These are phyloP conservation scores for Dasyurus viverrinus DNA, from an alignment of 2,113 vertebrate species.

Conservation along the genomic window DNA sequence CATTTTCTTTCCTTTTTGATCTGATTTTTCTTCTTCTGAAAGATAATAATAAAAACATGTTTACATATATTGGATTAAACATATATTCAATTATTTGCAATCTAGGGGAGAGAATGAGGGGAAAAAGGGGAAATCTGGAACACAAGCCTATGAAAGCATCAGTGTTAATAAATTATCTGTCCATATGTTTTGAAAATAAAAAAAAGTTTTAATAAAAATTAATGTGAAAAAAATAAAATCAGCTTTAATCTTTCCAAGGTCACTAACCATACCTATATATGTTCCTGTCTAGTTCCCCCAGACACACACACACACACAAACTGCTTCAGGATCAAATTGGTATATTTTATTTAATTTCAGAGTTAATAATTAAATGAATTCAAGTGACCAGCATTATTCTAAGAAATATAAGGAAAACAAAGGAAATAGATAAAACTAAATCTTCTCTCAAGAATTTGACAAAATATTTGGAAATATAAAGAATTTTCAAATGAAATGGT, in stretches of 20 bases:
- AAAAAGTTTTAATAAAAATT: no score
- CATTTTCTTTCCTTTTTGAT: no score
- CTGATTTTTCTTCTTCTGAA: no score
- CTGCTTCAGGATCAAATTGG: background rate
- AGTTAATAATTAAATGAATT: no score
- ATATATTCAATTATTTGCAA: no score
- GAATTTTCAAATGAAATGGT: background rate
- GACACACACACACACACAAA: fast-evolving
- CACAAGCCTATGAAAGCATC: no score
- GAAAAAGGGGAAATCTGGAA: no score
- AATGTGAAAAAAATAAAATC: background rate
- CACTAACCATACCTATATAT: background rate
- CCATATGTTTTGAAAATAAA: no score
- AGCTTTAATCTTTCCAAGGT: background rate
- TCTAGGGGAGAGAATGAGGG: no score
- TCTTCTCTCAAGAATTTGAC: background rate
- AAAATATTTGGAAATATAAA: background rate
- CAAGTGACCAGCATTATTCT: background rate
- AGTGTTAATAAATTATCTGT: no score
- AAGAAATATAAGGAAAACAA: background rate
- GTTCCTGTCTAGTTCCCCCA: background rate
- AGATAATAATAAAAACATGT: no score
- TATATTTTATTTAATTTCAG: background rate
- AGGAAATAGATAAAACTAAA: background rate
- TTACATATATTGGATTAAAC: no score